phyloP scores from a whole-genome alignment of 2,797 vertebrate species.

The Mionectes olivaceus region DNA sequence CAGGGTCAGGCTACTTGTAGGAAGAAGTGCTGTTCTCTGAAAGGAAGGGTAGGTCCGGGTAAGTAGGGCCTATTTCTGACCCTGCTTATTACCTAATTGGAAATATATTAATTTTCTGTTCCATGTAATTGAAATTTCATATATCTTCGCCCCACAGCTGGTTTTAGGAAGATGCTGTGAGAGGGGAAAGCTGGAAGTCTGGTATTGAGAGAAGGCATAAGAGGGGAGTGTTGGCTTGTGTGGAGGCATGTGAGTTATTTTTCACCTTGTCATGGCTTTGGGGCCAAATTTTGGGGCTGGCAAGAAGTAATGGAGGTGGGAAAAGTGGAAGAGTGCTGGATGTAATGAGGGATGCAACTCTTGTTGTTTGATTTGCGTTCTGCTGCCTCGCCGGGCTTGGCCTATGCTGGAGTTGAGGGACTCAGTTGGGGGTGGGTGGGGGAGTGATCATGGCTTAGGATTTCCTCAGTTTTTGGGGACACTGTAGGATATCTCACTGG shows the following conservation, averaged over 20 bases:
- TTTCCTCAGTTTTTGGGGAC: rapidly evolving
- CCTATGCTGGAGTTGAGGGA: rapidly evolving
- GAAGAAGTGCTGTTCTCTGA: not conserved
- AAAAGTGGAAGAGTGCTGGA: too few species aligned
- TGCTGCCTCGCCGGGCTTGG: rapidly evolving
- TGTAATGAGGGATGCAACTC: too few species aligned
- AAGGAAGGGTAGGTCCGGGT: not conserved
- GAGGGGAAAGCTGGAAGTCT: too few species aligned
- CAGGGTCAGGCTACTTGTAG: too few species aligned
- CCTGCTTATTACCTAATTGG: not conserved
- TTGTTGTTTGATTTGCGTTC: too few species aligned
- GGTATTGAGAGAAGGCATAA: too few species aligned
- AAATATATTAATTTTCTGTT: not conserved
- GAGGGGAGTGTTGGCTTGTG: too few species aligned
- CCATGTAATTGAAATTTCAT: not conserved
- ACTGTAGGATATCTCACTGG: not conserved
- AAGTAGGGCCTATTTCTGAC: not conserved
- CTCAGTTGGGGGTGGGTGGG: not conserved
- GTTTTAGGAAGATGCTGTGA: too few species aligned
- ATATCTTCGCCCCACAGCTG: not conserved
- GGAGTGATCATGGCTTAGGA: not conserved
- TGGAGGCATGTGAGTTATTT: too few species aligned
- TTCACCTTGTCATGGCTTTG: too few species aligned
- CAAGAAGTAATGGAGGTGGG: too few species aligned
- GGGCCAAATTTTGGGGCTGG: too few species aligned